Evolutionary conservation across 2,888 invertebrate species (phyloP).

Genomic region (Trissoscelio sp.): DNA sequence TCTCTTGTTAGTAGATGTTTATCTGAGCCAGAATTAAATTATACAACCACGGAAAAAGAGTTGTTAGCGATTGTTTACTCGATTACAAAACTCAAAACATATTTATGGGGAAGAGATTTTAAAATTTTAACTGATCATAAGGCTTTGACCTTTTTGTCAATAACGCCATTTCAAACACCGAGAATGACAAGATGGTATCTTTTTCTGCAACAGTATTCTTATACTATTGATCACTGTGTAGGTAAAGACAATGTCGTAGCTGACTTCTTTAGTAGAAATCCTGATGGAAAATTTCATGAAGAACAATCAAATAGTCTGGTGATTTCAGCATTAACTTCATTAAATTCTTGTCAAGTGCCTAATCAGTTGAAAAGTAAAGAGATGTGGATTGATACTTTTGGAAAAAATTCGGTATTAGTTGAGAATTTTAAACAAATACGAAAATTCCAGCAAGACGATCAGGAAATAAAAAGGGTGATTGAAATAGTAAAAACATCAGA

Average conservation of each 20-base stretch:
- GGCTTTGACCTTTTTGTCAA: conserved; percentile 30
- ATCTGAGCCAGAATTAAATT: conserved; percentile 3
- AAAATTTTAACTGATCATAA: conserved; percentile 40
- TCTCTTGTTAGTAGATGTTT: conserved; percentile 45
- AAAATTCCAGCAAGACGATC: conserved; percentile 5
- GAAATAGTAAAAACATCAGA: not conserved
- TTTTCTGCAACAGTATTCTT: conserved; percentile 35
- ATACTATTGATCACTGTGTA: conserved; percentile 19
- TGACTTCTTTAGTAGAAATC: no score
- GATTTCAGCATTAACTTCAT: conserved; percentile 8
- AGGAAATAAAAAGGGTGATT: not conserved
- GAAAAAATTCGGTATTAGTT: not conserved
- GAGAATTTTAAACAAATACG: not conserved
- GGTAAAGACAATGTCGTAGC: no score
- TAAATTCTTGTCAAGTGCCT: not conserved
- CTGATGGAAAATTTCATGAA: no score
- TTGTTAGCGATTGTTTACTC: conserved; percentile 43
- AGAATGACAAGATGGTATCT: conserved; percentile 39
- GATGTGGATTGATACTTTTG: not conserved
- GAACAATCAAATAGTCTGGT: not conserved
- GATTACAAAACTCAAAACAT: conserved; percentile 11
- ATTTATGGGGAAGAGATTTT: conserved; percentile 25
- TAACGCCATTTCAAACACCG: conserved; percentile 27
- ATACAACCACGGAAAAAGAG: conserved; percentile 33
- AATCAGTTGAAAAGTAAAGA: not conserved